phyloP scores from a whole-genome alignment of 2,888 invertebrate genomes.

The Thereva nobilitata region DNA sequence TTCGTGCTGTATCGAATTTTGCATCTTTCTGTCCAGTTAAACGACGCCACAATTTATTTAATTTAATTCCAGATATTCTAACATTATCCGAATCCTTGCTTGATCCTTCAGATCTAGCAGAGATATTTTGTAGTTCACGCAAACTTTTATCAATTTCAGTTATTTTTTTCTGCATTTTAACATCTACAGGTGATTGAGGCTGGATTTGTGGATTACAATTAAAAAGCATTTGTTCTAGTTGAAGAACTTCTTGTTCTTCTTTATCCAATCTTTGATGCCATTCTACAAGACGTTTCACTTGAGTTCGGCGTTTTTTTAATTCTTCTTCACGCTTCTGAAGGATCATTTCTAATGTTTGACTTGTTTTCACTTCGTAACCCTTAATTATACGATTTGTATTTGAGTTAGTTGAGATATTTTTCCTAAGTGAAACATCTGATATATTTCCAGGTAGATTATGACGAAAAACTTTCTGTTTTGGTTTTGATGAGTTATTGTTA shows the following conservation, averaged over 20 bases:
- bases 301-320: conserved; percentile 58
- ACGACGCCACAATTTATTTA: conserved; percentile 59
- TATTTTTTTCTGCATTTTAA: conserved; percentile 49
- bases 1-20: conserved; percentile 54
- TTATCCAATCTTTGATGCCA: conserved; percentile 62
- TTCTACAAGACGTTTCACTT: conserved; percentile 60
- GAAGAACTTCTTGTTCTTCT: conserved; percentile 61
- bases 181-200: not conserved
- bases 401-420: conserved; percentile 18
- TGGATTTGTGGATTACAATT: conserved; percentile 41
- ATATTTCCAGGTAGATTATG: conserved; percentile 6
- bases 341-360: conserved; percentile 47
- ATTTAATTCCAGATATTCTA: conserved; percentile 52
- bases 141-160: conserved; percentile 52
- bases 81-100: conserved; percentile 45
- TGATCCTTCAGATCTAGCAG: conserved; percentile 28
- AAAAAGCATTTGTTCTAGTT: conserved; percentile 57
- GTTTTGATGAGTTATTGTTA: too few species aligned
- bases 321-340: conserved; percentile 60
- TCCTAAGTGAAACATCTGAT: conserved; percentile 34
- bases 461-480: not conserved
- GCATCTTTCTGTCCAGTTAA: conserved; percentile 56
- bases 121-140: conserved; percentile 48
- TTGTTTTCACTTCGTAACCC: conserved; percentile 48
- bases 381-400: conserved; percentile 43